phyloP scores from a whole-genome alignment of 2,888 invertebrate species.

The Teleogryllus oceanicus region DNA sequence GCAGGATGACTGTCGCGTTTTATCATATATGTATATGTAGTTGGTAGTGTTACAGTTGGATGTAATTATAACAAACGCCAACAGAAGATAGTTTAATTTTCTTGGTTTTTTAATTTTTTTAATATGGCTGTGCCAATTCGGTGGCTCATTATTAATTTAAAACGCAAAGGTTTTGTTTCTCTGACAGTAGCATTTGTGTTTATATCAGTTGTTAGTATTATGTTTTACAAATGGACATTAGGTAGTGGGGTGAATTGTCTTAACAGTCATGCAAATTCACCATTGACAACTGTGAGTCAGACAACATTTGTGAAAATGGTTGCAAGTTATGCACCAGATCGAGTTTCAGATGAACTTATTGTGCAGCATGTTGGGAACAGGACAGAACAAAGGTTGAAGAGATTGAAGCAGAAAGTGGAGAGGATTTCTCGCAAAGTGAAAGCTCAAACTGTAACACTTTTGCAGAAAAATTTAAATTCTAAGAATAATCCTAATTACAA shows the following conservation, averaged over 20 bases:
- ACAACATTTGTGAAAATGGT: background rate
- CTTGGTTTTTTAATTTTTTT: background rate
- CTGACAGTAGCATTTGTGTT: conserved; percentile 25
- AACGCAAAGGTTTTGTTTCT: conserved; percentile 30
- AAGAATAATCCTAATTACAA: conserved; percentile 43
- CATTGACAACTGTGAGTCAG: background rate
- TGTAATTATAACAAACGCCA: no score
- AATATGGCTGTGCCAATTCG: conserved; percentile 33
- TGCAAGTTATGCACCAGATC: background rate
- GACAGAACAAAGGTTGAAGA: conserved; percentile 41
- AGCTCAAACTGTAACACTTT: conserved; percentile 39
- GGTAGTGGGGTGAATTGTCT: conserved; percentile 31
- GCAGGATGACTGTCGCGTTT: no score
- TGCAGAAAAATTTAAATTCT: conserved; percentile 40
- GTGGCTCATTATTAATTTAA: conserved; percentile 36
- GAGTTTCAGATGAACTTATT: conserved; percentile 27
- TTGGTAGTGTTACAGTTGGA: no score
- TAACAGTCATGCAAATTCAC: conserved; percentile 5
- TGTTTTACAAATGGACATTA: conserved; percentile 35
- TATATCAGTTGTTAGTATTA: conserved; percentile 30
- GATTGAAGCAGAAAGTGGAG: conserved; percentile 42
- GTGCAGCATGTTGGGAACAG: conserved; percentile 29
- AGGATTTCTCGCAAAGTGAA: conserved; percentile 44
- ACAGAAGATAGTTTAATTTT: no score
- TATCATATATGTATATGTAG: no score